Conservation (phyloP, 2,797 vertebrate species). For the Notoglanidium macrostoma region DNA sequence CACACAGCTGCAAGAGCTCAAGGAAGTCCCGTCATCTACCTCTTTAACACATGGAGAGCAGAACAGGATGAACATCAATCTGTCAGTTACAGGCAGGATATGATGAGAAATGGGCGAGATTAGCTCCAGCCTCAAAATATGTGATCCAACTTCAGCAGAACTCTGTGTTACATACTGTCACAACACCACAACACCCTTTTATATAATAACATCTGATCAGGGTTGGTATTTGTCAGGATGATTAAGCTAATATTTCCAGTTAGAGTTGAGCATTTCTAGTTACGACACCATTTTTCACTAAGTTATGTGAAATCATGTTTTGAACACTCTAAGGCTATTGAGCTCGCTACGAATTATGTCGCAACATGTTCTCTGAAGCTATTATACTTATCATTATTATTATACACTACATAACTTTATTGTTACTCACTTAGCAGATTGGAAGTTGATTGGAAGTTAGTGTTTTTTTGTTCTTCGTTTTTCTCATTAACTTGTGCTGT, state of each 20-base stretch:
- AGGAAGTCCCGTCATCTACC: slow-evolving; percentile 45
- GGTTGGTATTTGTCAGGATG: background rate
- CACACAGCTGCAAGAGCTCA: slow-evolving; percentile 45
- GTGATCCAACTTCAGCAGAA: slow-evolving; percentile 17
- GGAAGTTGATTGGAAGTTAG: background rate
- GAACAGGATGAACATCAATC: slow-evolving; percentile 49
- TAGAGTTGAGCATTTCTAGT: background rate
- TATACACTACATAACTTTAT: background rate
- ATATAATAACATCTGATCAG: background rate
- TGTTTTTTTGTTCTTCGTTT: background rate
- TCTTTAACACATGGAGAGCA: slow-evolving; percentile 32
- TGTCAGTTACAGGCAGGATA: slow-evolving; percentile 47
- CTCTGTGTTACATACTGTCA: background rate
- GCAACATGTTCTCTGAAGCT: background rate
- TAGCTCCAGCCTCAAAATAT: slow-evolving; percentile 31
- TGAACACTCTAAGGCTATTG: no score
- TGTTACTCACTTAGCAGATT: background rate
- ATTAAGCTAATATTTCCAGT: background rate
- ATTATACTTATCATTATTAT: background rate
- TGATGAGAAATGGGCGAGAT: slow-evolving; percentile 39
- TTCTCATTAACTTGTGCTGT: background rate
- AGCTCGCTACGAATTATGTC: background rate
- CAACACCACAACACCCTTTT: background rate
- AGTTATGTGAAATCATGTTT: slow-evolving; percentile 1
- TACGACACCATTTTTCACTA: background rate